Evolutionary conservation across 1,140 invertebrate species (phyloP), one percentile per base, ranked within the genome.

Genomic region (Neodiprion pinetum): DNA sequence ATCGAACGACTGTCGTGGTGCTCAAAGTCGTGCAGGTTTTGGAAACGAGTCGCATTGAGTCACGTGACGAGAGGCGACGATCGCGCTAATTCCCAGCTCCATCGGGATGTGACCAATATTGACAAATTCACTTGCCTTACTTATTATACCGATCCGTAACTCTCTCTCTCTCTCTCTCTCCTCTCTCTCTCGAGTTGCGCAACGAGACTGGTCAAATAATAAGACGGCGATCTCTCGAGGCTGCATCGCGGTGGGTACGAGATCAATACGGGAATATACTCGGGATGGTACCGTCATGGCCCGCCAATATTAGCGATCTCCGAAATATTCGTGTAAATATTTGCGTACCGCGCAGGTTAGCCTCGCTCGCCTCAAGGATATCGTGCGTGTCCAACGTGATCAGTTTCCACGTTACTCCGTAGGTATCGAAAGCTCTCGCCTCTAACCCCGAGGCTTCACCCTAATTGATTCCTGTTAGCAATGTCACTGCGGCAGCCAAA

Each of bases 261-360:
- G 76, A 81, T 81, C 80, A 75, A 81, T 81, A 81, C 79, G 70
- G 50, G 74, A 61, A 66, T 48, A 79, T 74, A 70, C 79, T 72
- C 74, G 5, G 28, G 28, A 40, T 40, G 28, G 28, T 40, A 40
- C 28, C 28, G 28, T 40, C 28, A 40, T 40, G 28, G 28, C 11
- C 71, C 79, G 75, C 76, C 80, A 81, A 81, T 81, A 81, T 81
- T 79, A 81, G 80, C 76, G 72, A 81, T 81, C 78, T 77, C 76
- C 78, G 78, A 81, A 81, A 81, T 81, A 80, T 81, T 73, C 78
- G 40, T 76, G 78, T 79, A 81, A 81, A 81, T 80, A 81, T 81
- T 81, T 81, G 80, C 47, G 48, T 76, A 77, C 72, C 77, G 72
- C 72, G 67, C 61, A 74, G 74, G 48, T 17, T 5, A 61, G 53